phyloP scores from a whole-genome alignment of 2,113 vertebrate genomes.

The Calyptommatus sinebrachiatus region DNA sequence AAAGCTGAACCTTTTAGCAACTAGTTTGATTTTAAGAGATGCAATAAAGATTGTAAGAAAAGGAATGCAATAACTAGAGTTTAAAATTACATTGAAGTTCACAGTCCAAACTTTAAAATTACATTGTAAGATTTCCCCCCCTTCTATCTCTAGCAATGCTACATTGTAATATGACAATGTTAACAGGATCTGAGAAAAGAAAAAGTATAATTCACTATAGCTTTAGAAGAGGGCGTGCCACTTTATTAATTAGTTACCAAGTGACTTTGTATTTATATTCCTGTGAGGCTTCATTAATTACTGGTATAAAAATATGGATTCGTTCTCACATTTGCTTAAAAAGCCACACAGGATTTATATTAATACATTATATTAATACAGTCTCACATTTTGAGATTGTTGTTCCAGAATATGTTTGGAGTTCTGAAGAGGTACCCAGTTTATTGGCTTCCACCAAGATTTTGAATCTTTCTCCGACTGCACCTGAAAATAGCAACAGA shows the following conservation, averaged over 20 bases:
- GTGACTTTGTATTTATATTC: neutral
- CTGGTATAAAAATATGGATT: conserved; percentile 24
- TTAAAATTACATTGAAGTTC: too few relatives aligned
- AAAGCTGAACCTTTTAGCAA: conserved; percentile 24
- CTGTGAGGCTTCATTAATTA: conserved; percentile 5
- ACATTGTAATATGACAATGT: conserved; percentile 31
- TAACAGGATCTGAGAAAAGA: neutral
- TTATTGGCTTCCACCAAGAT: neutral
- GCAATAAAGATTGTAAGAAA: neutral
- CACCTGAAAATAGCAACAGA: neutral
- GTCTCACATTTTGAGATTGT: neutral
- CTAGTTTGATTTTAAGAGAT: neutral
- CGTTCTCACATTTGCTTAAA: neutral
- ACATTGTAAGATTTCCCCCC: too few relatives aligned
- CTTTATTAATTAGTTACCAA: conserved; percentile 17
- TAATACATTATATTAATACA: conserved; percentile 3
- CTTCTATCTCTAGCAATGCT: conserved; percentile 35
- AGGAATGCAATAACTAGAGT: conserved; percentile 16
- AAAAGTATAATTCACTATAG: conserved; percentile 18
- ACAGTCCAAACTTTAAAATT: too few relatives aligned
- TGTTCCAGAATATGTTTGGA: neutral
- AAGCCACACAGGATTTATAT: conserved; percentile 7
- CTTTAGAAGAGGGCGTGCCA: conserved; percentile 19
- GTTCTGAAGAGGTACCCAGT: neutral
- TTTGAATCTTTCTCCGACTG: neutral